phyloP scores from a whole-genome alignment of 2,888 invertebrate species.

The Luffia ferchaultella region DNA sequence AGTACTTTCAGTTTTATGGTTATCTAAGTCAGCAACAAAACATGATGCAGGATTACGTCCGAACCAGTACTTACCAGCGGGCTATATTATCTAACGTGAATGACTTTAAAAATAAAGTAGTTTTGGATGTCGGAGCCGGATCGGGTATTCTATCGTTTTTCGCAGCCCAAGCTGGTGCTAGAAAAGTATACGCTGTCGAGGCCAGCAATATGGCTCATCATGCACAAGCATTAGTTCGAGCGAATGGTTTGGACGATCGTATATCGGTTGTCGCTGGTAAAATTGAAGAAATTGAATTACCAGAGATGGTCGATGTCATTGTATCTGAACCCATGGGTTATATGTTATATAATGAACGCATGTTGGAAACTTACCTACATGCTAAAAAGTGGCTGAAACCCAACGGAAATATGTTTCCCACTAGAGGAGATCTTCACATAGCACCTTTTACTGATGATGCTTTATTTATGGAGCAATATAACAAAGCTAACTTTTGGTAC shows the following conservation, averaged over 20 bases:
- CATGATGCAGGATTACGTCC: constrained; percentile 99
- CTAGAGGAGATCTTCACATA: constrained; percentile 95
- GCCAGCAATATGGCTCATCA: constrained; percentile 99
- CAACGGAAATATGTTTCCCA: constrained; percentile 96
- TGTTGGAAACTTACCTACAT: constrained; percentile 98
- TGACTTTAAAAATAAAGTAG: constrained; percentile 92
- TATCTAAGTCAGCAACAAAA: constrained; percentile 99
- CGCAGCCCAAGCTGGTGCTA: constrained; percentile 96
- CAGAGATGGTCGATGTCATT: constrained; percentile 95
- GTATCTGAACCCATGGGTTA: constrained; percentile 99
- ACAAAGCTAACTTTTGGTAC: constrained; percentile 99
- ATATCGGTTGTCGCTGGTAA: constrained; percentile 96
- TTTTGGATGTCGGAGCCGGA: constrained; percentile 98
- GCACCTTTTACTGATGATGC: constrained; percentile 98
- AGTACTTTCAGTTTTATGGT: constrained; percentile 99
- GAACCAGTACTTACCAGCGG: constrained; percentile 97
- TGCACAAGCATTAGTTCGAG: constrained; percentile 88
- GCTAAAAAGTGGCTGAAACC: constrained; percentile 98
- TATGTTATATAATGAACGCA: constrained; percentile 98
- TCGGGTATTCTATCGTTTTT: constrained; percentile 99
- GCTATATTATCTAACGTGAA: constrained; percentile 93
- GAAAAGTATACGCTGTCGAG: constrained; percentile 98
- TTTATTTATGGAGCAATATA: constrained; percentile 96
- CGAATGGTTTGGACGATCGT: constrained; percentile 87
- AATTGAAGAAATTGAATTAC: constrained; percentile 96